These are phyloP conservation scores for Gari tellinella DNA, from an alignment of 2,888 invertebrate species.

Conservation along the genomic window DNA sequence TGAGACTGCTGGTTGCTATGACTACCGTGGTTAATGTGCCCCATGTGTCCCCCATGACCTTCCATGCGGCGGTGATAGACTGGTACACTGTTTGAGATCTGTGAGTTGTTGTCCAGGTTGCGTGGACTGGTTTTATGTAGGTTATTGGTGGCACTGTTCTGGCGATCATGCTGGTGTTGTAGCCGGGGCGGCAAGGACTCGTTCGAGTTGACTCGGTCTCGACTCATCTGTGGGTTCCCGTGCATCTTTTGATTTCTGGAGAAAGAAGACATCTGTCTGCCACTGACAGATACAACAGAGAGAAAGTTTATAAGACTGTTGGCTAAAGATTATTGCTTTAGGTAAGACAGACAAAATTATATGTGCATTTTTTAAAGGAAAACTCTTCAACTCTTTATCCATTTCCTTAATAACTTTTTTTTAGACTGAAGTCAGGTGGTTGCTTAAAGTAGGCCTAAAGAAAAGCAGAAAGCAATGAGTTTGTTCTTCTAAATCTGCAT, in stretches of 20 bases:
- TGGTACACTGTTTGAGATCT: slow-evolving; percentile 55
- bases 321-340: too few relatives aligned
- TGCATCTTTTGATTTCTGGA: slow-evolving; percentile 61
- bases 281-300: neutral
- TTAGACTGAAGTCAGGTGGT: too few relatives aligned
- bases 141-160: slow-evolving; percentile 38
- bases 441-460: too few relatives aligned
- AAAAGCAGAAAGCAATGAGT: too few relatives aligned
- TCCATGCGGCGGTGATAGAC: slow-evolving; percentile 34
- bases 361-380: too few relatives aligned
- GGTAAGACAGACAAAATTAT: too few relatives aligned
- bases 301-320: too few relatives aligned
- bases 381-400: too few relatives aligned
- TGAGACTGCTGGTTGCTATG: slow-evolving; percentile 36
- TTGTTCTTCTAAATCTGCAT: too few relatives aligned
- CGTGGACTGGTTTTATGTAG: slow-evolving; percentile 72
- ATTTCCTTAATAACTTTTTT: too few relatives aligned
- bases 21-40: slow-evolving; percentile 26
- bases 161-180: slow-evolving; percentile 51
- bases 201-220: slow-evolving; percentile 63
- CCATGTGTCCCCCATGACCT: slow-evolving; percentile 20
- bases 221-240: slow-evolving; percentile 60
- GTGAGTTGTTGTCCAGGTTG: slow-evolving; percentile 53
- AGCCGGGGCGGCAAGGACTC: slow-evolving; percentile 55
- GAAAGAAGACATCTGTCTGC: neutral